Percentiles rank a stretch among this genome's conserved stretches.
Evolutionary conservation across 2,797 vertebrate genomes (phyloP).

Genomic region (Halcyon chelicuti): DNA sequence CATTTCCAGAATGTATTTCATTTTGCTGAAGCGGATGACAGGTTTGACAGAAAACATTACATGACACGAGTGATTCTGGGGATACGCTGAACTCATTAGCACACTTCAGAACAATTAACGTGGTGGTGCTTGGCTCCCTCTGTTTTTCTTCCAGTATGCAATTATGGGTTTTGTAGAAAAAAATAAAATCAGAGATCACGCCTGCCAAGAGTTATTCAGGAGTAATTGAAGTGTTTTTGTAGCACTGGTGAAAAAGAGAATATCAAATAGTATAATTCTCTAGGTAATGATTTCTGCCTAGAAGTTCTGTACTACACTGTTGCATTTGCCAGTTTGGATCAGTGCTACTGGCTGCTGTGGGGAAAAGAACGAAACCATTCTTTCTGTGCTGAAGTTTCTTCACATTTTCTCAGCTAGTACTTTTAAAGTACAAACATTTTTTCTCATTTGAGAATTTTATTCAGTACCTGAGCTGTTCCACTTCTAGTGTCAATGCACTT

Average conservation of each 20-base stretch:
- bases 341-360: background rate
- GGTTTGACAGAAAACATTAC: background rate
- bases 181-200: background rate
- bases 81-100: background rate
- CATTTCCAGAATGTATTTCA: background rate
- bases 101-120: background rate
- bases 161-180: background rate
- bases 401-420: background rate
- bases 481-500: background rate
- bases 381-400: background rate
- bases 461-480: background rate
- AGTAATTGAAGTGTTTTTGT: background rate
- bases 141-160: background rate
- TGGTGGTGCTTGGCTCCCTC: background rate
- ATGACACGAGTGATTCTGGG: background rate
- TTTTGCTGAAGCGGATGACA: slow-evolving; percentile 15
- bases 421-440: background rate
- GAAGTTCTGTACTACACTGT: background rate
- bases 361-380: background rate
- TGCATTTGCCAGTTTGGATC: background rate
- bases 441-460: background rate
- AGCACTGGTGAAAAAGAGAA: background rate
- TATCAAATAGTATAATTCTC: background rate
- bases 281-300: slow-evolving; percentile 6
- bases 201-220: background rate